Base-by-base conservation (phyloP, 1,140 invertebrate species). In the Drosophila nebulosa region DNA sequence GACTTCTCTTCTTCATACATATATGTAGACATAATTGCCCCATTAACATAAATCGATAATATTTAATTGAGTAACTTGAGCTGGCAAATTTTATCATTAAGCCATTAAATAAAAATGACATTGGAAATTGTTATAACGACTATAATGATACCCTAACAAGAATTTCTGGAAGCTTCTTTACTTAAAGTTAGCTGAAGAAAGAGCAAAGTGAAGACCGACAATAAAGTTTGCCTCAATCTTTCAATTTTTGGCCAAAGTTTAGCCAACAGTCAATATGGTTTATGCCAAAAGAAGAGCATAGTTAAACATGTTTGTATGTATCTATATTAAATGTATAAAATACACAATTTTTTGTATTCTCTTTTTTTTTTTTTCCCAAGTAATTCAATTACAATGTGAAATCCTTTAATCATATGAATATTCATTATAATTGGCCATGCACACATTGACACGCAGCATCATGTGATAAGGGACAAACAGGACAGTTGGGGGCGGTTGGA, bases 351-450 rank as follows among this genome's bases (percentile, higher is more conserved):
- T 55, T 18, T 14, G 4, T 32, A 3, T 10, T 14, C 6, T 10
- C 7, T 32, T 21, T 32, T 5, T 35, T 36, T 57, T 57, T 36
- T 57, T 32, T 53, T 30, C 14, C 52, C 26, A 67, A 68, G 69
- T 86, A 86, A 86, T 86, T 81, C 69, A 88, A 86, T 86, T 88
- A 88, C 64, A 52, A 77, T 69, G 50, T 36, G 70, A 78, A 86
- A 86, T 81, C 78, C 78, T 62, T 86, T 86, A 86, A 86, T 86
- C 74, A 86, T 78, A 86, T 81, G 70, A 81, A 86, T 88, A 81
- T 86, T 86, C 83, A 86, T 86, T 88, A 88, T 75, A 63, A 59
- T 76, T 67, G 83, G 36, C 64, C 81, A 55, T 39, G 67, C 71
- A 65, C n/a, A 55, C 69, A 76, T 69, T 64, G 35, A 68, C 63